Percentiles rank a stretch among this genome's conserved stretches.
phyloP scores from a whole-genome alignment of 2,888 invertebrate species.

The Leucozona laternaria region DNA sequence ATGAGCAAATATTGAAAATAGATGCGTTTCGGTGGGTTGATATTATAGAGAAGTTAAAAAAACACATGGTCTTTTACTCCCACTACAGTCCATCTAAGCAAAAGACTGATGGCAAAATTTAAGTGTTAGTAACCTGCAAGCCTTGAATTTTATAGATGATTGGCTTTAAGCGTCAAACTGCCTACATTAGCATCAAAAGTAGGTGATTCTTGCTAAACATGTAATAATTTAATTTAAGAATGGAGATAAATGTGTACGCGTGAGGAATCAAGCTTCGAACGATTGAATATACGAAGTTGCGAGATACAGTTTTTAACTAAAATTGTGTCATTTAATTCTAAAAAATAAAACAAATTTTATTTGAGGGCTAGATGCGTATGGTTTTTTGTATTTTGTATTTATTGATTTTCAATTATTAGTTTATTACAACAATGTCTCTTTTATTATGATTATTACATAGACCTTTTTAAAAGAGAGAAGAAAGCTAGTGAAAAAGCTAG shows the following conservation, averaged over 20 bases:
- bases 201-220: not conserved
- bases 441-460: no score
- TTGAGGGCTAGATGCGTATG: no score
- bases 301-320: no score
- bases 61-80: not conserved
- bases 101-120: not conserved
- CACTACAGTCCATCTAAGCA: not conserved
- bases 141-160: conserved; percentile 18
- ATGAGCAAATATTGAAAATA: not conserved
- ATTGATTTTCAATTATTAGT: no score
- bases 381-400: no score
- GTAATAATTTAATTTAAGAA: not conserved
- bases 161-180: not conserved
- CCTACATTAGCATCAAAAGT: not conserved
- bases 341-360: no score
- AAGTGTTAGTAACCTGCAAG: not conserved
- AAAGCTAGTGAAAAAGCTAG: no score
- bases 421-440: no score
- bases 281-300: no score
- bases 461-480: no score
- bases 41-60: not conserved
- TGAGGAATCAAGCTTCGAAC: not conserved
- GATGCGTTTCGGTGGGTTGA: not conserved
- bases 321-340: no score
- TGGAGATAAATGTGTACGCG: not conserved